phyloP scores from a whole-genome alignment of 2,797 vertebrate genomes.

The Staurois parvus region DNA sequence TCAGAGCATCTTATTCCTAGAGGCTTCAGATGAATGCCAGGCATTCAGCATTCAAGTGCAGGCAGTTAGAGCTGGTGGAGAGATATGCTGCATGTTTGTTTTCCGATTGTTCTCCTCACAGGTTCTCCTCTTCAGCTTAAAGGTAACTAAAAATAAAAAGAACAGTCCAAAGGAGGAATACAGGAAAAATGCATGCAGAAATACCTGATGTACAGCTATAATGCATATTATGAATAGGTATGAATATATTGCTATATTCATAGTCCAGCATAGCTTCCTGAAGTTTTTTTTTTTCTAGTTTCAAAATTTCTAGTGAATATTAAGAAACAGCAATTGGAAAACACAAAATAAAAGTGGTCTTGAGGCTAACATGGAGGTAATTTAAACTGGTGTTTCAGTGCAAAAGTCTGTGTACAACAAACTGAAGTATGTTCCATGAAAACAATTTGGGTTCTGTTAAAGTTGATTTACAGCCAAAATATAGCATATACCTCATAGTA shows the following conservation, averaged over 20 bases:
- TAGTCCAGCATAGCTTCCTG: too few species aligned
- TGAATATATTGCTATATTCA: neutral
- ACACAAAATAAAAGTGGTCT: too few species aligned
- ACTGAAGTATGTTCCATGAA: too few species aligned
- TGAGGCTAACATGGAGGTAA: too few species aligned
- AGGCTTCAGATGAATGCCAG: constrained; percentile 45
- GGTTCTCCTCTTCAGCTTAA: neutral
- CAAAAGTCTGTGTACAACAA: too few species aligned
- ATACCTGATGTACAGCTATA: neutral
- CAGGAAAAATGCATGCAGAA: neutral
- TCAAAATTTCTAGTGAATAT: too few species aligned
- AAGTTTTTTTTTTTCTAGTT: too few species aligned
- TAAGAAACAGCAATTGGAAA: too few species aligned
- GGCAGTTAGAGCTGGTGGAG: constrained; percentile 10
- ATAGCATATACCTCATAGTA: too few species aligned
- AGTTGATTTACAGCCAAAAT: too few species aligned
- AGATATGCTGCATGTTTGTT: constrained; percentile 27
- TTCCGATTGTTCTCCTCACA: constrained; percentile 21
- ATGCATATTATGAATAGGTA: neutral
- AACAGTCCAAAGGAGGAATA: neutral
- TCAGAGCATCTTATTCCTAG: constrained; percentile 39
- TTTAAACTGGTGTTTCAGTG: too few species aligned
- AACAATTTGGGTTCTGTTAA: too few species aligned
- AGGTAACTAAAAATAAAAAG: constrained; percentile 24
- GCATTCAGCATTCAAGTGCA: constrained; percentile 45